Conservation (phyloP, 2,888 invertebrate species). For the Elegia similella region DNA sequence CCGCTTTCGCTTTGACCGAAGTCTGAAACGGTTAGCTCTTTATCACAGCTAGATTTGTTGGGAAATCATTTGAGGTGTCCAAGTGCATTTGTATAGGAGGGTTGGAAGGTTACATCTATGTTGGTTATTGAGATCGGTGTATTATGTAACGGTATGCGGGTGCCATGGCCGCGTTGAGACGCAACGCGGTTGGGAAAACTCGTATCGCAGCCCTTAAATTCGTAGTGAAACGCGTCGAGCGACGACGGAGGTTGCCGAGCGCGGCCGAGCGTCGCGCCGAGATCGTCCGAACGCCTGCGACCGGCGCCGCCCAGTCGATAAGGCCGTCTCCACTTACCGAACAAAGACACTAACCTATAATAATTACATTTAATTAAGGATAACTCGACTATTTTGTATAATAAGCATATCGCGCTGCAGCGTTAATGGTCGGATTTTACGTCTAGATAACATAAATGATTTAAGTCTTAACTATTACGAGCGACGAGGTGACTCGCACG, state of each 20-base stretch:
- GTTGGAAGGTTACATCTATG: slow-evolving; percentile 27
- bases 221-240: slow-evolving; percentile 56
- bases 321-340: slow-evolving; percentile 75
- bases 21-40: slow-evolving; percentile 24
- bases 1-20: slow-evolving; percentile 46
- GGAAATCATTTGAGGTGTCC: slow-evolving; percentile 25
- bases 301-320: slow-evolving; percentile 82
- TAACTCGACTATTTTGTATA: slow-evolving; percentile 69
- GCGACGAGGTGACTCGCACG: background rate
- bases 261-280: slow-evolving; percentile 53
- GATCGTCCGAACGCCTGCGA: slow-evolving; percentile 58
- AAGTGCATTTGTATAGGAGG: background rate
- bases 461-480: slow-evolving; percentile 17
- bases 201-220: slow-evolving; percentile 77
- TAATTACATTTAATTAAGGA: slow-evolving; percentile 79
- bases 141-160: slow-evolving; percentile 57
- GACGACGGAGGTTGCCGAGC: slow-evolving; percentile 52
- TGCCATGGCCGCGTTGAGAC: slow-evolving; percentile 49
- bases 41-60: slow-evolving; percentile 29
- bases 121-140: slow-evolving; percentile 38
- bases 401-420: slow-evolving; percentile 60
- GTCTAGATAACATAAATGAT: slow-evolving; percentile 35
- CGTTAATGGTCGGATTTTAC: slow-evolving; percentile 44
- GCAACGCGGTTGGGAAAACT: slow-evolving; percentile 61
- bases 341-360: slow-evolving; percentile 81